phyloP scores from a whole-genome alignment of 2,888 invertebrate species.

The Clanis bilineata region DNA sequence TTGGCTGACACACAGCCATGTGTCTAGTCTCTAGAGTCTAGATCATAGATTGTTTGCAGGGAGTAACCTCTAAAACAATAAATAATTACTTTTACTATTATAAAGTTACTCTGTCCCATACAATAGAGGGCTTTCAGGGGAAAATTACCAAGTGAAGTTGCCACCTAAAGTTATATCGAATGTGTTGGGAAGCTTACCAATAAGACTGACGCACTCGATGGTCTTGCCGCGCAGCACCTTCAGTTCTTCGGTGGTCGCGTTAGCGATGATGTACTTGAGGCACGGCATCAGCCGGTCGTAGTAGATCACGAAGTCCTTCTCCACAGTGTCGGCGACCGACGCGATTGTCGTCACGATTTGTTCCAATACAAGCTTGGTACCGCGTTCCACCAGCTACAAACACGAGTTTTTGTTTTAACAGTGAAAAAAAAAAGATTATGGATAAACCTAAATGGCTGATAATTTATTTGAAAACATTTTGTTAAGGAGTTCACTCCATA shows the following conservation, averaged over 20 bases:
- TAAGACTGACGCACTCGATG: conserved; percentile 99
- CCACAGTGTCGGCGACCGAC: conserved; percentile 98
- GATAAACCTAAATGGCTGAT: no score
- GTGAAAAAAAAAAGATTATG: no score
- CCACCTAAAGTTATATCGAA: conserved; percentile 12
- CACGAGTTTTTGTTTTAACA: background rate
- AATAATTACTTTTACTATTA: no score
- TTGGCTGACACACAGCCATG: no score
- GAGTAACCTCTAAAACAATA: no score
- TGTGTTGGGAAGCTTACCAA: conserved; percentile 83
- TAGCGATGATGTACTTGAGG: conserved; percentile 97
- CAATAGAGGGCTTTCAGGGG: no score
- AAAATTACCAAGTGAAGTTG: no score
- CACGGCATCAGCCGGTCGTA: conserved; percentile 97
- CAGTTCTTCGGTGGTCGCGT: conserved; percentile 93
- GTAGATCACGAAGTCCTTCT: conserved; percentile 96
- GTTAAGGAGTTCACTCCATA: no score
- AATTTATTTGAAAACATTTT: no score
- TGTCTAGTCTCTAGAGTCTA: no score
- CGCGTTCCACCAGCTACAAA: conserved; percentile 91
- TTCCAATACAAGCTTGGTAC: conserved; percentile 97
- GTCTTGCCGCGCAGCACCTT: conserved; percentile 98
- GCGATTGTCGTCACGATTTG: conserved; percentile 99
- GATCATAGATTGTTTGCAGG: no score
- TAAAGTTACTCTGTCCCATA: no score